Base-by-base conservation (phyloP, 2,888 invertebrate genomes). In the Trisateles emortualis region DNA sequence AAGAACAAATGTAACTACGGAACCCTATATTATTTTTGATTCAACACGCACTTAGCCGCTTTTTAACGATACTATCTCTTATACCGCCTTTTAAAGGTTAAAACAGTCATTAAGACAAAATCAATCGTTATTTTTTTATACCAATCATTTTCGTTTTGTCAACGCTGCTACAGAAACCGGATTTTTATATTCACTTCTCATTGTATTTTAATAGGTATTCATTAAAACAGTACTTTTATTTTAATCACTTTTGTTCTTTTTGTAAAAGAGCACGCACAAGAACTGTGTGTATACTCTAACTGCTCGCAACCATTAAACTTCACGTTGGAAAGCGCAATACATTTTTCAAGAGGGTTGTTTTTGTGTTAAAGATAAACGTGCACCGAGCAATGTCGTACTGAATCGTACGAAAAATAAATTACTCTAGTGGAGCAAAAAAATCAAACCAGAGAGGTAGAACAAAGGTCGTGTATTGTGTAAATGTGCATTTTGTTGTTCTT, bases 321-420 rank as follows among this genome's bases (percentile, higher is more conserved):
- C 48, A 57, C 70, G 54, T 69, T 69, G 50, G 17, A 59, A 64
- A 64, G 53, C 53, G 62, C 66, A 55, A 72, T 57, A 56, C 52
- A 72, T 69, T 72, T 72, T 65, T 69, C 70, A 52, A 53, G 65
- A 44, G 44, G 40, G 50, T 57, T 49, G 51, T 68, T 69, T 68
- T 68, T 68, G 57, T 49, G 61, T 48, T 61, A 49, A 65, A 72
- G 62, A 69, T 57, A 72, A 72, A 72, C 63, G 70, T 49, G 56
- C 62, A 61, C 26, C 52, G 36, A 52, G 65, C 53, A 54, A 61
- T 69, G 66, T 65, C 67, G 58, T 65, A 46, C 51, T 22, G 57
- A 41, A 72, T 54, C 49, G 56, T 59, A 59, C 52, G 47, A 51
- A 33, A 63, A 57, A 70, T 59, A 68, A 67, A 63, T 70, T 59